Percentiles rank a stretch among this genome's conserved stretches.
These are phyloP conservation scores for Cyanoliseus patagonus DNA, from an alignment of 2,113 vertebrate species.

Conservation along the genomic window DNA sequence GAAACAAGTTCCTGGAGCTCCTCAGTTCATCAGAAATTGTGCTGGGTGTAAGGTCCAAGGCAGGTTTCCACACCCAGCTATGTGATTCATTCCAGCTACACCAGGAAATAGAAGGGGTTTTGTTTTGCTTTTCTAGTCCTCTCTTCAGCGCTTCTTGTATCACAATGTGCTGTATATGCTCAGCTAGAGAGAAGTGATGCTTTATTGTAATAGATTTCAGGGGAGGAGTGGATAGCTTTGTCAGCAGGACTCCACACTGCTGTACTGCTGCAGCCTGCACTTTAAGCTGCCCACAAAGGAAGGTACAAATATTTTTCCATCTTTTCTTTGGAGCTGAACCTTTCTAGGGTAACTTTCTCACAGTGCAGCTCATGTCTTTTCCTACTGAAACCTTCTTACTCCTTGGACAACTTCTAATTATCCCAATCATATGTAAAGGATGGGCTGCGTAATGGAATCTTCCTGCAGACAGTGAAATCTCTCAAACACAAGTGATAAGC, in stretches of 20 bases:
- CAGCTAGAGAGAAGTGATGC: background rate
- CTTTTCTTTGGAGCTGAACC: background rate
- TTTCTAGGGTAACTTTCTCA: background rate
- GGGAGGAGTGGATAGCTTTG: background rate
- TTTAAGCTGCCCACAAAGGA: background rate
- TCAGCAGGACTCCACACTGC: background rate
- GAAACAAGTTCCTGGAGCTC: background rate
- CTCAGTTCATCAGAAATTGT: background rate
- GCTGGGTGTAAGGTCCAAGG: background rate
- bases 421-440: accelerated
- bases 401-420: background rate
- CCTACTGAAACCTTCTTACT: background rate
- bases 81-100: background rate
- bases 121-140: background rate
- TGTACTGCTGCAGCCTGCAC: background rate
- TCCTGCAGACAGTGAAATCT: background rate
- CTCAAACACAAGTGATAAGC: background rate
- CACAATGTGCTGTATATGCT: background rate
- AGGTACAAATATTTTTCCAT: background rate
- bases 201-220: background rate
- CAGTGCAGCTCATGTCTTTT: background rate
- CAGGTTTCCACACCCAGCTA: background rate
- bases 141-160: background rate
- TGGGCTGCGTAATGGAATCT: background rate
- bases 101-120: background rate